Evolutionary conservation across 2,113 vertebrate species (phyloP).

Genomic region (Herpailurus yagouaroundi): DNA sequence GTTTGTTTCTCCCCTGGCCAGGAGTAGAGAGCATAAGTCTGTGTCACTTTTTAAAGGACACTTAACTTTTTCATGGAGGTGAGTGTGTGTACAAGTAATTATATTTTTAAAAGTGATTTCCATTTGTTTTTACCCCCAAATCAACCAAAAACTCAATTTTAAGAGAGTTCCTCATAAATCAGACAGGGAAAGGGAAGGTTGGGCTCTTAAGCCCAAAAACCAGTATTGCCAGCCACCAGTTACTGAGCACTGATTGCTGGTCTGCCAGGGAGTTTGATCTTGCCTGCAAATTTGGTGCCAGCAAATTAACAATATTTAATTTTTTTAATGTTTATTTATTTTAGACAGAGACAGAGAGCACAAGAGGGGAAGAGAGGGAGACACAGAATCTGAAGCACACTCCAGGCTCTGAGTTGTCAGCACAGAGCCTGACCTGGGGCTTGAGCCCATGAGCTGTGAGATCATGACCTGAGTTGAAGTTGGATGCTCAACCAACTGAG

Average conservation of each 20-base stretch:
- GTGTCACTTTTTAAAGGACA: neutral
- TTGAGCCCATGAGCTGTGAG: too few species aligned
- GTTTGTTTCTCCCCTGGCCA: neutral
- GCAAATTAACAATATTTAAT: neutral
- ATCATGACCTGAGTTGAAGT: too few species aligned
- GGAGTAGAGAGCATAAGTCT: neutral
- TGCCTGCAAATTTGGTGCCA: neutral
- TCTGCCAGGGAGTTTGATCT: neutral
- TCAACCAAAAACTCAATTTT: constrained; percentile 11
- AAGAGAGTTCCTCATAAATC: neutral
- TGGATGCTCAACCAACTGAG: too few species aligned
- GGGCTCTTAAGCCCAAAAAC: neutral
- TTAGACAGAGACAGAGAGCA: too few species aligned
- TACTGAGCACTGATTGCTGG: neutral
- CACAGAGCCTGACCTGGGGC: too few species aligned
- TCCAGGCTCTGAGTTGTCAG: too few species aligned
- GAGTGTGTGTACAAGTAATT: neutral
- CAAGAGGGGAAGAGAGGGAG: too few species aligned
- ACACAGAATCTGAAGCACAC: too few species aligned
- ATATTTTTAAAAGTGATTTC: neutral
- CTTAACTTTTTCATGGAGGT: neutral
- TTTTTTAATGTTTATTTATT: too few species aligned
- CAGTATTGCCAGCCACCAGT: neutral
- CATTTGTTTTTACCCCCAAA: constrained; percentile 23
- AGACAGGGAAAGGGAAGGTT: neutral